These are phyloP conservation scores for Laticauda colubrina DNA, from an alignment of 2,113 vertebrate genomes.

Conservation along the genomic window DNA sequence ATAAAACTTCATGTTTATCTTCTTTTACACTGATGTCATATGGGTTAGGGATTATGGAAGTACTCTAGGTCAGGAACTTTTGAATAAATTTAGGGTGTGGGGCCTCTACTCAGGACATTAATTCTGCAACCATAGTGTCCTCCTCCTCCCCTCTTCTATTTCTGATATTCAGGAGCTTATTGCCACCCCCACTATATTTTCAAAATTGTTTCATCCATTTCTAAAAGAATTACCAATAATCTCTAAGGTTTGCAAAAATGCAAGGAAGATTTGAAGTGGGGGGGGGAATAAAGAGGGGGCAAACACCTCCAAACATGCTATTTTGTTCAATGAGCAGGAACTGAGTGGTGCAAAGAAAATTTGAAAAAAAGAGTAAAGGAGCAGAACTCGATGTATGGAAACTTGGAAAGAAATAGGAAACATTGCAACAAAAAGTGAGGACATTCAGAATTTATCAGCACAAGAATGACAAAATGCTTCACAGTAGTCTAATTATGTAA, in stretches of 20 bases:
- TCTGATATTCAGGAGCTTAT: neutral
- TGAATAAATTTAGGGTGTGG: neutral
- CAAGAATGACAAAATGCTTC: neutral
- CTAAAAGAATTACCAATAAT: neutral
- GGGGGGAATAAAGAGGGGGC: neutral
- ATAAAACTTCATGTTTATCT: neutral
- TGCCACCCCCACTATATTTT: neutral
- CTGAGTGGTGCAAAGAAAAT: neutral
- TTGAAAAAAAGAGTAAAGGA: neutral
- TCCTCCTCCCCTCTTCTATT: neutral
- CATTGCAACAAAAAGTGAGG: neutral
- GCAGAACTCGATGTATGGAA: neutral
- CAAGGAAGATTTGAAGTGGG: neutral
- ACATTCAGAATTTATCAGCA: neutral
- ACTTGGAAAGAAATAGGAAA: neutral
- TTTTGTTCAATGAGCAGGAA: neutral
- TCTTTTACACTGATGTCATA: neutral
- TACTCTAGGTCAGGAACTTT: neutral
- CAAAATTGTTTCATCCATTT: neutral
- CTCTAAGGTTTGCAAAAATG: neutral
- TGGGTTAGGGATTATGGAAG: neutral
- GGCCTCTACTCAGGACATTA: neutral
- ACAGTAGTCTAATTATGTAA: neutral
- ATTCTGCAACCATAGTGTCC: neutral
- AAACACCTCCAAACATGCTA: neutral